phyloP scores from a whole-genome alignment of 2,797 vertebrate genomes.

The Diceros bicornis region DNA sequence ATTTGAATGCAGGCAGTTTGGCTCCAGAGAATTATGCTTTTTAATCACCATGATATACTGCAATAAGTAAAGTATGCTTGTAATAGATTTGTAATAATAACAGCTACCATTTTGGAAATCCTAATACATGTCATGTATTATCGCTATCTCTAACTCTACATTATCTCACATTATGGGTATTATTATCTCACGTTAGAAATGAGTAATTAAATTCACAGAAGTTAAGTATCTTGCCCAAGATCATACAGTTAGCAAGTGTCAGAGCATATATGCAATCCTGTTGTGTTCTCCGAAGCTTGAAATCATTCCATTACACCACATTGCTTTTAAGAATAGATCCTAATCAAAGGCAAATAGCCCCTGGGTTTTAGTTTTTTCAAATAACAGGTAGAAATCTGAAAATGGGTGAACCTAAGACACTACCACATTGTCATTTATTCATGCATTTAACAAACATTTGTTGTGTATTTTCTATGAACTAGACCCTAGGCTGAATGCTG shows the following conservation, averaged over 20 bases:
- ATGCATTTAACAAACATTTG: not conserved
- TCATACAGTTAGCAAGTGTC: not conserved
- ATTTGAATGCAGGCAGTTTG: not conserved
- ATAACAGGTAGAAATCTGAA: not conserved
- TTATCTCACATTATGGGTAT: not conserved
- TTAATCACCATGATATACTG: not conserved
- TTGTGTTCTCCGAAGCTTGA: not conserved
- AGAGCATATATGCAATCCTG: not conserved
- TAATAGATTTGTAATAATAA: not conserved
- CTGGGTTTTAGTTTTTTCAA: not conserved
- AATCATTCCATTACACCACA: not conserved
- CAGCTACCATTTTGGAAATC: not conserved
- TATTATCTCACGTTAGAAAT: not conserved
- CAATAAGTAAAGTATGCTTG: not conserved
- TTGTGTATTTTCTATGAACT: not conserved
- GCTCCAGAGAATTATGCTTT: not conserved
- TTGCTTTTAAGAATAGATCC: not conserved
- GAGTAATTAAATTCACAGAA: not conserved
- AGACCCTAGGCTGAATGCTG: not conserved
- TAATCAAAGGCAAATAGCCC: conserved; percentile 12
- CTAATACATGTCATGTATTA: not conserved
- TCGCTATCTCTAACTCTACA: not conserved
- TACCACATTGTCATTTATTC: conserved; percentile 18
- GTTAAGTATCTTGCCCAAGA: not conserved
- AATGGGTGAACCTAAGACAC: not conserved